Conservation (phyloP, 2,113 vertebrate genomes). For the Sterna hirundo region DNA sequence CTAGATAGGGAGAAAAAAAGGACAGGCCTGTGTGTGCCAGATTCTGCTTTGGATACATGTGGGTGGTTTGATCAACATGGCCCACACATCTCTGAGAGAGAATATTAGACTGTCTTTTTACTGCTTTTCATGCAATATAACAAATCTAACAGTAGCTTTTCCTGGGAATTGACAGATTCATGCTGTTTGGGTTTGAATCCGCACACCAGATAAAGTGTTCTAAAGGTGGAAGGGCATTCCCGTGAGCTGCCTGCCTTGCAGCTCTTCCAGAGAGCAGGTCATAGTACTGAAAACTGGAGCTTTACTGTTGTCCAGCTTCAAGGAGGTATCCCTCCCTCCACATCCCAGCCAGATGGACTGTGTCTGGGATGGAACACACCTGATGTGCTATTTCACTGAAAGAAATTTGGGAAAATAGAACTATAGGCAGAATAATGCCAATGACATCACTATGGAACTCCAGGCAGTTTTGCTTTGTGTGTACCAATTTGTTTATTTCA, state of each 20-base stretch:
- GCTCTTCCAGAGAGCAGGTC: neutral
- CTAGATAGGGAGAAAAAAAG: neutral
- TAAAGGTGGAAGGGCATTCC: neutral
- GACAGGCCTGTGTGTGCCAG: constrained; percentile 18
- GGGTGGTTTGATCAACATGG: constrained; percentile 38
- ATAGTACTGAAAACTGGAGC: neutral
- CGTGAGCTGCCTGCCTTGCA: neutral
- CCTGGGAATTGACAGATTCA: neutral
- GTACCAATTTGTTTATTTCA: neutral
- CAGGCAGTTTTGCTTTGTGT: neutral
- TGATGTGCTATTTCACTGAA: neutral
- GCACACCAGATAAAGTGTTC: neutral
- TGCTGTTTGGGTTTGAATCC: neutral
- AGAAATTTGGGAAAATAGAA: neutral
- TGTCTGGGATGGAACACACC: neutral
- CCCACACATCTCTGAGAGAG: neutral
- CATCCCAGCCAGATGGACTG: neutral
- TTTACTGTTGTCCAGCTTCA: neutral
- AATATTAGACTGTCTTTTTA: constrained; percentile 45
- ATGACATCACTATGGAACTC: neutral
- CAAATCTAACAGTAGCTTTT: neutral
- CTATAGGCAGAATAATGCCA: neutral
- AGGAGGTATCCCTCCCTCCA: neutral
- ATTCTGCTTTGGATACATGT: constrained; percentile 3
- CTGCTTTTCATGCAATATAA: neutral